Evolutionary conservation across 2,113 vertebrate species (phyloP).

Genomic region (Sinocyclocheilus anophthalmus): DNA sequence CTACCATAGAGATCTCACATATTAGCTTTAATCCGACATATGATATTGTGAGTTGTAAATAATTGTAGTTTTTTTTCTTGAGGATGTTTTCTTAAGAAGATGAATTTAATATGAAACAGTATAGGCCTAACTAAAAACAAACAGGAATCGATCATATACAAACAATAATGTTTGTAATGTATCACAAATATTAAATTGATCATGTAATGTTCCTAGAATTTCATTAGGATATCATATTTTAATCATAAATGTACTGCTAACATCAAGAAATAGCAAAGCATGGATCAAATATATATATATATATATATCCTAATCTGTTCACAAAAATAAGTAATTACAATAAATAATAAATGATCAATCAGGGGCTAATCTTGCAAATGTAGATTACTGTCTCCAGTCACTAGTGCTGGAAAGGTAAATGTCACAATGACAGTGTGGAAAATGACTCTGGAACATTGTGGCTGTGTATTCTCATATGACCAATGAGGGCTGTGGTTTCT

Average conservation of each 20-base stretch:
- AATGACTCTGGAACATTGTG: neutral
- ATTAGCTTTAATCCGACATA: neutral
- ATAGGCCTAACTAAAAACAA: neutral
- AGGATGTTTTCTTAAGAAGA: neutral
- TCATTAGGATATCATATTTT: neutral
- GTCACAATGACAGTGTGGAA: conserved; percentile 16
- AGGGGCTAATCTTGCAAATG: neutral
- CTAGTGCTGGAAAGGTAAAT: neutral
- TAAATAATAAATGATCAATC: neutral
- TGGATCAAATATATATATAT: neutral
- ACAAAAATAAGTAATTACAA: neutral
- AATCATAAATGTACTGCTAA: neutral
- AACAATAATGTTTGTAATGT: too few relatives aligned
- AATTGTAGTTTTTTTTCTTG: neutral
- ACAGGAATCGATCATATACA: neutral
- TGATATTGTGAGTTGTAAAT: neutral
- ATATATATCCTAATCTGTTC: neutral
- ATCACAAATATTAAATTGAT: neutral
- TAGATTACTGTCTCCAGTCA: neutral
- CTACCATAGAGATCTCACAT: neutral
- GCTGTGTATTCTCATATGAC: neutral
- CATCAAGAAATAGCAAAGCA: neutral
- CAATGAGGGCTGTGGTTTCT: neutral
- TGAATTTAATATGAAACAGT: neutral
- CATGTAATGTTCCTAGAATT: neutral